Base-by-base conservation (phyloP, 1,140 invertebrate species). In the Drosophila virilis region DNA sequence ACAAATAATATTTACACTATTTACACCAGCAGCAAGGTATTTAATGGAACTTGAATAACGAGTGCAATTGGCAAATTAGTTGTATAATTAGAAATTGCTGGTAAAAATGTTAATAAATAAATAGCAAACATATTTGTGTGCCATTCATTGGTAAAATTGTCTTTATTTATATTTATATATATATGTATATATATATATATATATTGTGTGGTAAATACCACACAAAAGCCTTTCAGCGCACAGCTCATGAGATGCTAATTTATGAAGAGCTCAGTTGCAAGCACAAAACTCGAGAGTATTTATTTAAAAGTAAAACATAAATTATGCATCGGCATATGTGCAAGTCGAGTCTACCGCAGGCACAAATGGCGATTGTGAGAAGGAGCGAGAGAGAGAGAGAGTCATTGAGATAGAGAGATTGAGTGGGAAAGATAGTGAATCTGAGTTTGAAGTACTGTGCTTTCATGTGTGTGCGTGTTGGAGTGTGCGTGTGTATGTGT, bases 281-380 rank as follows among this genome's bases (percentile, higher is more conserved):
- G 37, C 66, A 46, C 43, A 71, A 81, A 58, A 69, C 60, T 69
- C 54, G 42, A 50, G 64, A 52, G 73, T 77, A 80, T 83, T 58
- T 45, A 74, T 83, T 84, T 77, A 84, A 83, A 84, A 77, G 74
- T 77, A 66, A 59, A 55, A 82, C 80, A 83, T 83, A 83, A 83
- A 84, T 83, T 83, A 84, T 76, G 62, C 58, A 74, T 69, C 52
- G 72, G 58, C 80, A 84, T 77, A 77, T 77, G 64, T 77, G 51
- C 70, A 78, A 71, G 73, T 65, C 78, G 59, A 65, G 52, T 55
- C 43, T 43, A 35, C n/a, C 13, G 15, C 13, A 48, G 4, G 50
- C 13, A 35, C 15, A 1, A 48, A 9, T 8, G 22, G 22, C 2
- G 22, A 28, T 2, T 10, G 46, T 48, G 17, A 42, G 15, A 17